Conservation (phyloP, 1,140 invertebrate genomes). For the Bombus huntii region DNA sequence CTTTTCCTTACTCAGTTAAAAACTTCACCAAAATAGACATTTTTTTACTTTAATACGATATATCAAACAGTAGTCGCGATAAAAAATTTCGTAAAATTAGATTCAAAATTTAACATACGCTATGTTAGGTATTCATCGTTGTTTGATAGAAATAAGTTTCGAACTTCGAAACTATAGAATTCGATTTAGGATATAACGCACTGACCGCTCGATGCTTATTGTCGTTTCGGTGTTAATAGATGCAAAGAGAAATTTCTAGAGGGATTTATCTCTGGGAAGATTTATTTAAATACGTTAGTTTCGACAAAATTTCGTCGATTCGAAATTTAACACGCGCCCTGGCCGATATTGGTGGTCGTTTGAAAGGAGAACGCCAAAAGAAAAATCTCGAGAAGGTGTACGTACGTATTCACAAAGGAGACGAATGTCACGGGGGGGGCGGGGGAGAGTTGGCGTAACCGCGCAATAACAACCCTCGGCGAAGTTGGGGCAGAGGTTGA, state of each 20-base stretch:
- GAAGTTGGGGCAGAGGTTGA: slow-evolving; percentile 57
- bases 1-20: neutral
- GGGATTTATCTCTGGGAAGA: too few relatives aligned
- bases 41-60: neutral
- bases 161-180: too few relatives aligned
- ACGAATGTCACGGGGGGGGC: slow-evolving; percentile 38
- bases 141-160: too few relatives aligned
- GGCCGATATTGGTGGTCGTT: neutral
- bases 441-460: slow-evolving; percentile 65
- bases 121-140: neutral
- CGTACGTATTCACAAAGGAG: slow-evolving; percentile 49
- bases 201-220: too few relatives aligned
- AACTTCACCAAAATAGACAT: neutral
- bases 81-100: too few relatives aligned
- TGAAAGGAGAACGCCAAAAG: neutral
- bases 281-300: neutral
- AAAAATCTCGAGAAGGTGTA: slow-evolving; percentile 35
- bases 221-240: too few relatives aligned
- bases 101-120: too few relatives aligned
- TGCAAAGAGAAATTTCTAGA: too few relatives aligned
- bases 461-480: slow-evolving; percentile 73
- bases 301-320: neutral
- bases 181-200: too few relatives aligned
- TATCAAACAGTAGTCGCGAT: too few relatives aligned
- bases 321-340: neutral